Conservation (phyloP, 2,888 invertebrate species). For the Halictus quadricinctus region DNA sequence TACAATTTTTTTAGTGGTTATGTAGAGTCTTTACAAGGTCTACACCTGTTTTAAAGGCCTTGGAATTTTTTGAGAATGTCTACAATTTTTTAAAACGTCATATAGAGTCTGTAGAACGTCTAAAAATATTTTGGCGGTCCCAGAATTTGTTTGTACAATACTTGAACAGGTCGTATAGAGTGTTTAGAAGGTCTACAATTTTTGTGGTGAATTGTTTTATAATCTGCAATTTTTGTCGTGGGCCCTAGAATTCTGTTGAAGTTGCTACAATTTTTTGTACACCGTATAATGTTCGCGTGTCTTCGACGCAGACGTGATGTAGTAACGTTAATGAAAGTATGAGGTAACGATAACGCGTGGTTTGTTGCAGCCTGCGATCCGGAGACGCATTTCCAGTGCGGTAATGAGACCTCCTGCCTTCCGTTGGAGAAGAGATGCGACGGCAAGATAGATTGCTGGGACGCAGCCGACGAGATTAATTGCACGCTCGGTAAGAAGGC, state of each 20-base stretch:
- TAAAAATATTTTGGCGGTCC: no score
- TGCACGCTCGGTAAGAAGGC: constrained; percentile 86
- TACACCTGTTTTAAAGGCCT: background rate
- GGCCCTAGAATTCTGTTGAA: background rate
- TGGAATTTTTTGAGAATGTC: background rate
- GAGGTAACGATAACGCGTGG: constrained; percentile 14
- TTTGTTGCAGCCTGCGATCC: constrained; percentile 86
- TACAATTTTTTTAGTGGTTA: background rate
- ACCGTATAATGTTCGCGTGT: background rate
- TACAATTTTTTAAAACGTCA: no score
- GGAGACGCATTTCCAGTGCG: constrained; percentile 88
- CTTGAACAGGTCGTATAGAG: no score
- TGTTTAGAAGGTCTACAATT: no score
- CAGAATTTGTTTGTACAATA: no score
- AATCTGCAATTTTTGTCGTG: background rate
- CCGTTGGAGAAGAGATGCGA: constrained; percentile 88
- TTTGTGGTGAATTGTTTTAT: no score
- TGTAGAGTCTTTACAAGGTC: background rate
- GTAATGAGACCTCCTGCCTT: constrained; percentile 89
- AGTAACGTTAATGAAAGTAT: background rate
- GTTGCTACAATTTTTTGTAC: background rate
- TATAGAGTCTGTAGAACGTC: no score
- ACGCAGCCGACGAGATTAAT: constrained; percentile 89
- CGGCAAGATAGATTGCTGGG: constrained; percentile 90
- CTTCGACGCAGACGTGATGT: background rate